Base-by-base conservation (phyloP, 2,888 invertebrate genomes). In the Colostygia pectinataria region DNA sequence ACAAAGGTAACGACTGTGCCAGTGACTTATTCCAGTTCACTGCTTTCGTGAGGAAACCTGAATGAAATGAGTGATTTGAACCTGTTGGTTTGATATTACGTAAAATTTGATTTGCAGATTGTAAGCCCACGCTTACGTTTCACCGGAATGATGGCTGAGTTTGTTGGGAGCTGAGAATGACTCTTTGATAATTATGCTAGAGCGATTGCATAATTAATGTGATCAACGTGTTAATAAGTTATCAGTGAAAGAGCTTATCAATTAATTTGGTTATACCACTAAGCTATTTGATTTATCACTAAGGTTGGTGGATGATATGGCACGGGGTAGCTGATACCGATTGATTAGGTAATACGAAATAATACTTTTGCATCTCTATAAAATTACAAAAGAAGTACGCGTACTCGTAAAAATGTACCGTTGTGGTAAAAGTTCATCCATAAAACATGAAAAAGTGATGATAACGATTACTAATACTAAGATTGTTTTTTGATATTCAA, bases 21-120 rank as follows among this genome's bases (percentile, higher is more conserved):
- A 55, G 43, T 47, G 49, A 50, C 55, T 58, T 55, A 53, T 58
- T 53, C 51, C 53, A 54, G 44, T 53, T 44, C 41, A 52, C 23
- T 52, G 51, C 46, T 52, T 52, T 41, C 27, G 37, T 49, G 52
- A 52, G 48, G 48, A 54, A 55, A 53, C 53, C 42, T 53, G 34
- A 46, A 47, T 50, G 40, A 48, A 44, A 33, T 50, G 46, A 46
- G n/a, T 51, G 23, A 28, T 36, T 44, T 9, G 8, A 43, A 48
- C 42, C 33, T 43, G 43, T 29, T 38, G 5, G 20, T 20, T 20
- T 20, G 36, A 41, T 37, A 31, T 44, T 42, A 41, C 18, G 31
- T 12, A 48, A n/a, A n/a, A 32, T 24, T 31, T n/a, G 15, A n/a
- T 34, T 18, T 10, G 18, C 10, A 15, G n/a, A n/a, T n/a, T n/a